Base-by-base conservation (phyloP, 2,888 invertebrate species). In the Acronicta aceris region DNA sequence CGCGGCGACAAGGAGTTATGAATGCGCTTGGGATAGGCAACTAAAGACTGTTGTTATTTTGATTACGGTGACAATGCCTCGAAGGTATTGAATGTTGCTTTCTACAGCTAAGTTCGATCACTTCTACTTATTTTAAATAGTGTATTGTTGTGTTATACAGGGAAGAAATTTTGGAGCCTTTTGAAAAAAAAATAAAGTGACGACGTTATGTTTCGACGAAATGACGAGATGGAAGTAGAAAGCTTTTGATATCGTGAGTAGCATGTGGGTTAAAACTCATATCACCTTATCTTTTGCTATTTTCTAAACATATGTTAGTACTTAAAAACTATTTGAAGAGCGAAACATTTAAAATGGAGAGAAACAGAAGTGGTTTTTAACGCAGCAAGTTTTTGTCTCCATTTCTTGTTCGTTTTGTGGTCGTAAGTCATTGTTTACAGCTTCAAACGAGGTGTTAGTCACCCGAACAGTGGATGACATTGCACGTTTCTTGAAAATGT, bases 241-340 rank as follows among this genome's bases (percentile, higher is more conserved):
- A 65, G 25, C 13, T 46, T 53, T 25, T 13, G 16, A 15, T 16
- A 46, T 27, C 7, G 27, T 5, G 5, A 27, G 27, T 27, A 6
- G 27, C 27, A n/a, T n/a, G n/a, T n/a, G n/a, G n/a, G n/a, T 27
- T 27, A 27, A 27, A 27, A 27, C 5, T 27, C 5, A 2, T 7
- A 5, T 27, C 5, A 27, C 27, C 49, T 69, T 43, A 57, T 51
- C 47, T 45, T 12, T 53, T 40, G 40, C 46, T 40, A 52, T 46
- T 73, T 61, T 46, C n/a, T 53, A 48, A 60, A 45, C 45, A 68
- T 73, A 54, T 68, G 61, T 54, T 40, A 53, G 68, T 74, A 61
- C 54, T 49, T 68, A 33, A 53, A 52, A 56, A 30, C 53, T 30
- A 45, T 57, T 70, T 69, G 50, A 50, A 38, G 8, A 53, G 55